phyloP scores from a whole-genome alignment of 2,113 vertebrate genomes.

The Gopherus flavomarginatus region DNA sequence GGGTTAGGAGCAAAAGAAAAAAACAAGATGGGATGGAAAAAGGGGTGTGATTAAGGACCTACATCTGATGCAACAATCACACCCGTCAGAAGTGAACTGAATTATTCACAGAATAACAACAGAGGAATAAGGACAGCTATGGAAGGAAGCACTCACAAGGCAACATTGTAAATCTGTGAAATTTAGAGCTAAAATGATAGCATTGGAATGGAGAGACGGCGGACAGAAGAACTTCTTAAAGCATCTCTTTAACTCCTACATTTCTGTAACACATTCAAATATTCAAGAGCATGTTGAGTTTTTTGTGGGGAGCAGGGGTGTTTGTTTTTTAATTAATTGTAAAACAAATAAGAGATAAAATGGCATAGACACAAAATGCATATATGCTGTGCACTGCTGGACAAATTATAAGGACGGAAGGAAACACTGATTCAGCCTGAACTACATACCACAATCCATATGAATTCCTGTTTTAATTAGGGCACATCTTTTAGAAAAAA shows the following conservation, averaged over 20 bases:
- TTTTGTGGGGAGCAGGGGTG: too few relatives aligned
- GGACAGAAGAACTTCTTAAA: not conserved
- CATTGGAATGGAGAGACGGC: not conserved
- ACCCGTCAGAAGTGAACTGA: not conserved
- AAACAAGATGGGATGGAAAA: not conserved
- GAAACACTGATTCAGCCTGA: not conserved
- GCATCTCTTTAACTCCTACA: accelerated
- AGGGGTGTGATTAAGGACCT: not conserved
- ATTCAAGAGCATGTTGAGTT: not conserved
- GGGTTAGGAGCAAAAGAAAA: not conserved
- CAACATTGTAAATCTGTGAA: not conserved
- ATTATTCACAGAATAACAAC: not conserved
- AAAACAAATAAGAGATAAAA: not conserved
- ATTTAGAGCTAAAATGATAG: not conserved
- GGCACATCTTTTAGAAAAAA: not conserved
- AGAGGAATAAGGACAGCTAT: not conserved
- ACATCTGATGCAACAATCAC: not conserved
- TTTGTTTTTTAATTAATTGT: not conserved
- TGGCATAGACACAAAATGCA: not conserved
- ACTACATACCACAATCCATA: not conserved
- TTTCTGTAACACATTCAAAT: accelerated
- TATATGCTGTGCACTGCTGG: not conserved
- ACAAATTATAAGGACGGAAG: not conserved
- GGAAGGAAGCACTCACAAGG: not conserved
- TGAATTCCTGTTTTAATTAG: not conserved